A percentile compares a stretch with the other conserved stretches of the same genome.
phyloP scores from a whole-genome alignment of 2,888 invertebrate genomes.

The Lepidocyrtoides sp. region DNA sequence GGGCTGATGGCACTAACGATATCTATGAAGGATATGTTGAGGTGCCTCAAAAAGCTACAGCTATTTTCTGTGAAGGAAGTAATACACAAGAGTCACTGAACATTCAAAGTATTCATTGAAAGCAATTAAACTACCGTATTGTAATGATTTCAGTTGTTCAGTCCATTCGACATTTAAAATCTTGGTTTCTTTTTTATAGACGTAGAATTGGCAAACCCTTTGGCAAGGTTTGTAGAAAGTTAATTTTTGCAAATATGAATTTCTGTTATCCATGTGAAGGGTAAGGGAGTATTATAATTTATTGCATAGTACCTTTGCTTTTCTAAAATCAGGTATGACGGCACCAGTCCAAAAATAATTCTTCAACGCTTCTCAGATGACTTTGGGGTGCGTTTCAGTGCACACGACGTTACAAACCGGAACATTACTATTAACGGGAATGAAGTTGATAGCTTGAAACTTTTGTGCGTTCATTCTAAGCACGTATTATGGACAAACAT shows the following conservation, averaged over 20 bases:
- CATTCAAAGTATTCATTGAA: conserved; percentile 28
- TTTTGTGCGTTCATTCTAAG: conserved; percentile 1
- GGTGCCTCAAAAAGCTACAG: neutral
- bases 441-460: conserved; percentile 33
- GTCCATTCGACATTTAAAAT: neutral
- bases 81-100: neutral
- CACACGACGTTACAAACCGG: conserved; percentile 43
- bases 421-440: neutral
- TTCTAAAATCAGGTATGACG: neutral
- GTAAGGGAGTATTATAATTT: too few relatives aligned
- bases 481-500: conserved; percentile 34
- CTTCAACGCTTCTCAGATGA: conserved; percentile 52
- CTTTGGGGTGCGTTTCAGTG: conserved; percentile 2
- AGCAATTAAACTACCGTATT: neutral
- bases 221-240: conserved; percentile 13
- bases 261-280: neutral
- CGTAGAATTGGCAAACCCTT: conserved; percentile 9
- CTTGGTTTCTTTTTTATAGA: neutral
- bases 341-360: conserved; percentile 35
- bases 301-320: too few relatives aligned
- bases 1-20: neutral
- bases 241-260: too few relatives aligned
- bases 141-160: neutral
- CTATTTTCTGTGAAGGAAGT: conserved; percentile 2
- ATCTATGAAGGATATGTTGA: conserved; percentile 40